Percentiles rank a stretch among this genome's conserved stretches.
phyloP scores from a whole-genome alignment of 2,113 vertebrate genomes.

The Excalfactoria chinensis region DNA sequence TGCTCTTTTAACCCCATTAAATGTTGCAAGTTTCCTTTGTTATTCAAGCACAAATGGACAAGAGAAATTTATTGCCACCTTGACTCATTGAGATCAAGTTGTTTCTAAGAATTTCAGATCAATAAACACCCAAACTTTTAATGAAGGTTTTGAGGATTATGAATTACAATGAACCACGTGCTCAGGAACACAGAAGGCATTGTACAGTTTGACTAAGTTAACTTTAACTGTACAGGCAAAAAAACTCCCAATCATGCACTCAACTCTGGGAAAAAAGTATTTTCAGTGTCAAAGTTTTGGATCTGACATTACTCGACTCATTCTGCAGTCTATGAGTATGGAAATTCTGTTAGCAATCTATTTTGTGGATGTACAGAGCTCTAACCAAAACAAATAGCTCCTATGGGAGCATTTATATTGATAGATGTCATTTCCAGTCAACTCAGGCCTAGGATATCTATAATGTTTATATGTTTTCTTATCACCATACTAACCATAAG shows the following conservation, averaged over 20 bases:
- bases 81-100: background rate
- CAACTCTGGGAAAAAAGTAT: background rate
- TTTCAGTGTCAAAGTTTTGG: background rate
- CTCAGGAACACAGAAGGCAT: too few species aligned
- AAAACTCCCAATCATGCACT: too few species aligned
- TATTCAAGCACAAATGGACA: background rate
- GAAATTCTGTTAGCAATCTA: background rate
- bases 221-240: too few species aligned
- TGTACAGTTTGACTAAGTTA: too few species aligned
- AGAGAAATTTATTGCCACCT: background rate
- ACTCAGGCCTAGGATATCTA: background rate
- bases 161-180: background rate
- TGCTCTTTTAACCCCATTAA: background rate
- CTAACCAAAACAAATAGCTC: background rate
- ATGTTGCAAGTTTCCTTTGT: background rate
- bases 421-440: conserved; percentile 6
- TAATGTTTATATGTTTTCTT: background rate
- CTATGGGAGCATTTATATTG: conserved; percentile 6
- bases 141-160: background rate
- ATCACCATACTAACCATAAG: background rate
- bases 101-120: background rate
- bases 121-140: background rate
- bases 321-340: background rate
- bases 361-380: background rate
- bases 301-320: background rate